Percentiles rank a stretch among this genome's conserved stretches.
Evolutionary conservation across 1,140 invertebrate genomes (phyloP).

Genomic region (Lasioglossum baleicum): DNA sequence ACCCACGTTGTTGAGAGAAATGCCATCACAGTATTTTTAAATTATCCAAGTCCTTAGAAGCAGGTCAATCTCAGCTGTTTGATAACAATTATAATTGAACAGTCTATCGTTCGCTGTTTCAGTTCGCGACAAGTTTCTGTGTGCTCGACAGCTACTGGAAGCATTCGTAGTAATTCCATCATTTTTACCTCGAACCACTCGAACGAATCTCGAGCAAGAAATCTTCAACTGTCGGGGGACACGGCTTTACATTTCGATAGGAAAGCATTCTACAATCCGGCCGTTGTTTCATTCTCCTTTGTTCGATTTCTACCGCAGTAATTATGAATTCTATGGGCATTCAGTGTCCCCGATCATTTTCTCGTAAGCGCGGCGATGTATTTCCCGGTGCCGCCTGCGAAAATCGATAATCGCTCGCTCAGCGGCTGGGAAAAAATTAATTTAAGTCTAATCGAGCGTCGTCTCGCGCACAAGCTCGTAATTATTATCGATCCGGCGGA

Average conservation of each 20-base stretch:
- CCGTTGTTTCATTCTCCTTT: conserved; percentile 9
- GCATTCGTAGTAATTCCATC: neutral
- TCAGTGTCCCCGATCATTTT: conserved; percentile 13
- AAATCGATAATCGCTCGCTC: conserved; percentile 11
- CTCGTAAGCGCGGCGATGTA: neutral
- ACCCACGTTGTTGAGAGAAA: no score
- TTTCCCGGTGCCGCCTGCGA: neutral
- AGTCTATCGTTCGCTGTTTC: no score
- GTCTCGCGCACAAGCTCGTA: neutral
- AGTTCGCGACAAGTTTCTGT: no score
- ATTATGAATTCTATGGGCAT: conserved; percentile 29
- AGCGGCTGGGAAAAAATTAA: neutral
- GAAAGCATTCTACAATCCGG: neutral
- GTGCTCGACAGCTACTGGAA: neutral
- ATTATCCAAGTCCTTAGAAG: no score
- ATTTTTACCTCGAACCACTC: neutral
- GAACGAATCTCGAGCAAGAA: neutral
- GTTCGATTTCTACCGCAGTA: conserved; percentile 17
- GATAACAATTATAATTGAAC: no score
- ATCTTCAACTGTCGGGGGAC: neutral
- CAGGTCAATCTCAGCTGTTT: no score
- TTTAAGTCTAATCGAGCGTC: neutral
- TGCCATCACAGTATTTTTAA: no score
- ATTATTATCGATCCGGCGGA: no score
- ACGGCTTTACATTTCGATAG: neutral